Evolutionary conservation across 1,140 invertebrate species (phyloP), one percentile per base, ranked within the genome.

Genomic region (Odontomachus brunneus): DNA sequence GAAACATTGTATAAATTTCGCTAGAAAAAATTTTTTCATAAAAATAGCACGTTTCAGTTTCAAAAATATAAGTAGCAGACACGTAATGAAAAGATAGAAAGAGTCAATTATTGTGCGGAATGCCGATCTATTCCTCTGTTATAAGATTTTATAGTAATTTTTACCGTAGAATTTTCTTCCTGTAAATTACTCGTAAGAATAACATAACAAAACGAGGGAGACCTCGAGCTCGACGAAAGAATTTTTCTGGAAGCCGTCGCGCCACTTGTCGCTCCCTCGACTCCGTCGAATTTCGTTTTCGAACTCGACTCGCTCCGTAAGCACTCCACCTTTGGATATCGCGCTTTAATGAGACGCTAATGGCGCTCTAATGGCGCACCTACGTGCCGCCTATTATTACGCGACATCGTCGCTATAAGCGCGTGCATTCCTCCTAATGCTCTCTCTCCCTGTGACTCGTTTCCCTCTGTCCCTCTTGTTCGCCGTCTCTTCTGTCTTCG

Each of bases 341-440:
- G 71, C 26, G 57, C 78, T 53, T 59, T 87, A 87, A 87, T 73
- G 84, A 78, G 53, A 67, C 65, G n/a, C 65, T 83, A 87, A 83
- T 83, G 80, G 53, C 57, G 33, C 57, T 81, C 44, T 87, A 86
- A 87, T 83, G 71, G 78, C 72, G 24, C n/a, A 71, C 76, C 66
- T 73, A 76, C 72, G 72, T 22, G 33, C 55, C 53, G 65, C 26
- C 59, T 38, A 29, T 69, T 51, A 51, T 17, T 72, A 59, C 67
- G 65, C 29, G 67, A 86, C 33, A 86, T 48, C 22, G 24, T 57
- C 17, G 59, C 69, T 22, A 60, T 24, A 29, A 33, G 49, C 33
- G 9, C n/a, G n/a, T n/a, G 1, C n/a, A n/a, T 78, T 74, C 14
- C 48, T 82, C 26, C 48, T 53, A 44, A 53, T 55, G 19, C 4